Percentiles rank a stretch among this genome's conserved stretches.
Evolutionary conservation across 2,113 vertebrate species (phyloP).

Genomic region (Sialia sialis): DNA sequence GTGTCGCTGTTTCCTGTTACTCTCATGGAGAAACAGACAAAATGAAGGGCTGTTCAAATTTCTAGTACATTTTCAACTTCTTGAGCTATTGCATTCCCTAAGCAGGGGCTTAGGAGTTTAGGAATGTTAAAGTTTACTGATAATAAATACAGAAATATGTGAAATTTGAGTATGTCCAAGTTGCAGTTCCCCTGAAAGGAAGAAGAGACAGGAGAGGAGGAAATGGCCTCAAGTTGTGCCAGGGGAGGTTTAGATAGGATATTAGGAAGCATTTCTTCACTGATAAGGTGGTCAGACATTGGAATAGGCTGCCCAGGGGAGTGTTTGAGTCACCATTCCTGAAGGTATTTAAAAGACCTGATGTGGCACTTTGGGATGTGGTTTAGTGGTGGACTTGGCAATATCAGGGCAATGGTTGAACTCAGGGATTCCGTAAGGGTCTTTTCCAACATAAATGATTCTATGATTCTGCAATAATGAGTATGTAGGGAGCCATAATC

Average conservation of each 20-base stretch:
- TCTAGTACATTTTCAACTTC: neutral
- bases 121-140: neutral
- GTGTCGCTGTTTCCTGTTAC: neutral
- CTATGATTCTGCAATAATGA: neutral
- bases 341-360: neutral
- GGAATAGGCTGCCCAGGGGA: neutral
- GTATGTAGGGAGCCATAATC: neutral
- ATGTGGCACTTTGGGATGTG: neutral
- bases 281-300: neutral
- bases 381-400: neutral
- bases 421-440: neutral
- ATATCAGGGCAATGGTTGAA: neutral
- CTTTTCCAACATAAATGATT: neutral
- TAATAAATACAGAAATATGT: neutral
- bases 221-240: accelerated
- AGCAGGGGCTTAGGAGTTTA: neutral
- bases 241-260: neutral
- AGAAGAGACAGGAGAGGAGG: neutral
- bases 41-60: neutral
- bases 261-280: neutral
- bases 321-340: too few species aligned
- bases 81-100: neutral
- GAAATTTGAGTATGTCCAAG: neutral
- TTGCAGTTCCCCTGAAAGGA: neutral
- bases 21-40: neutral